Evolutionary conservation across 2,113 vertebrate species (phyloP).

Genomic region (Amazona vittata): DNA sequence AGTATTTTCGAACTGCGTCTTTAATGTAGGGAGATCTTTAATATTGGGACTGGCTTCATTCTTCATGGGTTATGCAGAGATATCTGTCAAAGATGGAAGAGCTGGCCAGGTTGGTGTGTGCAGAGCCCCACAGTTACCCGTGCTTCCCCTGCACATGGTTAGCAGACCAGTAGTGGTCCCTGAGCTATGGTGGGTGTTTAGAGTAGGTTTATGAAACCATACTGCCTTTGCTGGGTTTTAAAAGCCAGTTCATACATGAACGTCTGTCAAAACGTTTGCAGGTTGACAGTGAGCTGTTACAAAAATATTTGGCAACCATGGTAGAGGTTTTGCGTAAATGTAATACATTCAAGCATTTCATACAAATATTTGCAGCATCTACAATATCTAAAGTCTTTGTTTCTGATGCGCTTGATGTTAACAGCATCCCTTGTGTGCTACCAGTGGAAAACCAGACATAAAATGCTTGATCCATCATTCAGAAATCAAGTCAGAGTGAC

Average conservation of each 20-base stretch:
- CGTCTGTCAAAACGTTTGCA: accelerated
- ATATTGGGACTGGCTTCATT: background rate
- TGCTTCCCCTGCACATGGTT: background rate
- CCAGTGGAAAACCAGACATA: background rate
- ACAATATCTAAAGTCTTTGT: background rate
- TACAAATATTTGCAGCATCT: background rate
- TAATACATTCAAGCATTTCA: background rate
- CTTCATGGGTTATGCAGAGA: background rate
- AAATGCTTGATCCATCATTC: background rate
- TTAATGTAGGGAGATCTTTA: background rate
- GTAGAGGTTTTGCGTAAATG: background rate
- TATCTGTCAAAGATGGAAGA: background rate
- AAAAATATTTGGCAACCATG: background rate
- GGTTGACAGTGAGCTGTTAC: background rate
- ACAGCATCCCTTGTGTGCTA: background rate
- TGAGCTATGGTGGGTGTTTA: background rate
- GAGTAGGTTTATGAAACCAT: background rate
- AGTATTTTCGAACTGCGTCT: background rate
- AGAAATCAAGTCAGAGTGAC: background rate
- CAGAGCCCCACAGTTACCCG: background rate
- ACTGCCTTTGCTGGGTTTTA: background rate
- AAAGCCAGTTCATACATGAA: background rate
- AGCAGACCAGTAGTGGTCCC: background rate
- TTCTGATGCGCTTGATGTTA: background rate
- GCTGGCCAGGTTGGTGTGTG: background rate